phyloP scores from a whole-genome alignment of 1,140 invertebrate genomes.

The Vanessa tameamea region DNA sequence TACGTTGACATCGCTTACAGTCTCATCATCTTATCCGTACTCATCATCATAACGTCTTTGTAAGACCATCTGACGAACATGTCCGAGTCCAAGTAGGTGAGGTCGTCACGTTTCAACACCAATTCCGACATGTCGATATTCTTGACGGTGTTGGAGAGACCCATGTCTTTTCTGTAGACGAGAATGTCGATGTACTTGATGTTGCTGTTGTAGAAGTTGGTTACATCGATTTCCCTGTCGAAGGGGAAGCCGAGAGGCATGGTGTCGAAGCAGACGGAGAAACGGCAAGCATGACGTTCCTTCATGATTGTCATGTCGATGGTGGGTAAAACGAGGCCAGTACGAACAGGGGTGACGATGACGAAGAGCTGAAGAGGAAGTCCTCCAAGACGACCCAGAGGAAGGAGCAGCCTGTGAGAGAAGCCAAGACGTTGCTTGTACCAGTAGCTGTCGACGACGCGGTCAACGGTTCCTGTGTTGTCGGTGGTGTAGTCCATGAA shows the following conservation, averaged over 20 bases:
- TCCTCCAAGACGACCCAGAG: conserved; percentile 84
- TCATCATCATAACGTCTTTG: conserved; percentile 69
- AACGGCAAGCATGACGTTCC: conserved; percentile 77
- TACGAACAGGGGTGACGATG: conserved; percentile 83
- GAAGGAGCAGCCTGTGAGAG: conserved; percentile 84
- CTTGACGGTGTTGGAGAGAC: conserved; percentile 57
- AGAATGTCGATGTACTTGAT: conserved; percentile 84
- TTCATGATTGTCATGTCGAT: conserved; percentile 69
- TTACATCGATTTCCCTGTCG: conserved; percentile 83
- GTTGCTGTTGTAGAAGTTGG: conserved; percentile 83
- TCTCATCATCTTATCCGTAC: conserved; percentile 58
- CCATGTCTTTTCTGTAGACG: conserved; percentile 82
- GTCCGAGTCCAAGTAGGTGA: conserved; percentile 64
- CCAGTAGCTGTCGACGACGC: conserved; percentile 77
- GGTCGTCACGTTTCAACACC: conserved; percentile 68
- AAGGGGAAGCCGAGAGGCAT: conserved; percentile 86
- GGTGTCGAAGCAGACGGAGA: conserved; percentile 80
- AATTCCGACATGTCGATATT: conserved; percentile 62
- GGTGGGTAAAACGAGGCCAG: conserved; percentile 83
- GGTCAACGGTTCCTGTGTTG: conserved; percentile 48
- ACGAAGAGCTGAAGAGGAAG: conserved; percentile 84
- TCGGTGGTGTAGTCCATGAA: conserved; percentile 72
- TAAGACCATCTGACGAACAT: conserved; percentile 61
- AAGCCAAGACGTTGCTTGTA: conserved; percentile 82
- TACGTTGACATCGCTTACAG: conserved; percentile 43